phyloP scores from a whole-genome alignment of 2,888 invertebrate species.

The Neoascia interrupta region DNA sequence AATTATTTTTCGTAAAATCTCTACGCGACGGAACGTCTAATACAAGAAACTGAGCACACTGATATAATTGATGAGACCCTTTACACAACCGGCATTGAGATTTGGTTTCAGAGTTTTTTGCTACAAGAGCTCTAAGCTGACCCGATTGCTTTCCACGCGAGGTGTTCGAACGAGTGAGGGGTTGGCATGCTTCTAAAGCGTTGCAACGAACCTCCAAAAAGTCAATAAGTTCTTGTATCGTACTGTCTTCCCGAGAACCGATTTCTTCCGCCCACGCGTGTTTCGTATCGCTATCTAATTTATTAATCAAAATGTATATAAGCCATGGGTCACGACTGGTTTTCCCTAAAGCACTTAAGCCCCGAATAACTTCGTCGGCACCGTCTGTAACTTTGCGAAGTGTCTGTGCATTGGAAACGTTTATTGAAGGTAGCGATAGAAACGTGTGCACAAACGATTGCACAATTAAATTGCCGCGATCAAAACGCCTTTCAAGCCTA shows the following conservation, averaged over 20 bases:
- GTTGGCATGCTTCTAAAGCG: not conserved
- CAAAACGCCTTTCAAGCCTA: not conserved
- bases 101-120: not conserved
- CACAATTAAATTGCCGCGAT: not conserved
- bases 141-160: not conserved
- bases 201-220: slow-evolving; percentile 4
- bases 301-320: slow-evolving; percentile 28
- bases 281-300: slow-evolving; percentile 15
- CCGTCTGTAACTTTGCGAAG: not conserved
- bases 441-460: not conserved
- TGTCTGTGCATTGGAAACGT: too few relatives aligned
- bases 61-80: not conserved
- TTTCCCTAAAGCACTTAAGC: not conserved
- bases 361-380: not conserved
- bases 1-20: not conserved
- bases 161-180: not conserved
- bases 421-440: not conserved
- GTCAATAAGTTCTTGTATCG: not conserved
- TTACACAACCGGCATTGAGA: not conserved
- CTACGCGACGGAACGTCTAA: not conserved
- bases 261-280: slow-evolving; percentile 15
- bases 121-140: not conserved
- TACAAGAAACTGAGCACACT: not conserved
- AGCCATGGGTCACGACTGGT: slow-evolving; percentile 19
- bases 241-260: not conserved